These are phyloP conservation scores for Pseudomugil tenellus DNA, from an alignment of 2,797 vertebrate genomes.

Conservation along the genomic window DNA sequence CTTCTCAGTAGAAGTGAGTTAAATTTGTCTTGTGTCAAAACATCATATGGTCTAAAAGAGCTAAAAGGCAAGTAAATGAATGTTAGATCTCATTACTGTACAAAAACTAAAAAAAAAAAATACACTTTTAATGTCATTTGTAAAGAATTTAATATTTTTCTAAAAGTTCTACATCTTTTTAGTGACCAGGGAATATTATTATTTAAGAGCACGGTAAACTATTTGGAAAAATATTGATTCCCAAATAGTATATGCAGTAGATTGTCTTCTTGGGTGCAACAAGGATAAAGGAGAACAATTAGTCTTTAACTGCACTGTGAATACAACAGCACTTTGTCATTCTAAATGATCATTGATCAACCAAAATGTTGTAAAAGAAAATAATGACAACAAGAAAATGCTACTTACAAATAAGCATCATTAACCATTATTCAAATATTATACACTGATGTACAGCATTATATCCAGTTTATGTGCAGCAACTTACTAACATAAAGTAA, in stretches of 20 bases:
- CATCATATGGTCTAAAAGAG: background rate
- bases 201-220: constrained; percentile 10
- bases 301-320: constrained; percentile 29
- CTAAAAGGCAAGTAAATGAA: background rate
- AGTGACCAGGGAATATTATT: background rate
- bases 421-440: constrained; percentile 46
- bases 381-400: constrained; percentile 55
- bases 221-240: constrained; percentile 51
- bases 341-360: constrained; percentile 57
- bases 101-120: background rate
- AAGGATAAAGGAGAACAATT: constrained; percentile 50
- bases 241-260: constrained; percentile 43
- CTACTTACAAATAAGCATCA: constrained; percentile 41
- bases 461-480: constrained; percentile 37
- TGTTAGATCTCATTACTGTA: background rate
- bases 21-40: background rate
- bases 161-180: background rate
- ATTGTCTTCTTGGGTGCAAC: constrained; percentile 1
- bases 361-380: constrained; percentile 42
- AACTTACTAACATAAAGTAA: constrained; percentile 11
- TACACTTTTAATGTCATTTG: background rate
- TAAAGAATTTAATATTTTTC: background rate
- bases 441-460: constrained; percentile 41
- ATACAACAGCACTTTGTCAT: constrained; percentile 51
- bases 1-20: background rate